A percentile compares a stretch with the other conserved stretches of the same genome.
Conservation (phyloP, 2,113 vertebrate genomes). For the Thamnaconus septentrionalis region DNA sequence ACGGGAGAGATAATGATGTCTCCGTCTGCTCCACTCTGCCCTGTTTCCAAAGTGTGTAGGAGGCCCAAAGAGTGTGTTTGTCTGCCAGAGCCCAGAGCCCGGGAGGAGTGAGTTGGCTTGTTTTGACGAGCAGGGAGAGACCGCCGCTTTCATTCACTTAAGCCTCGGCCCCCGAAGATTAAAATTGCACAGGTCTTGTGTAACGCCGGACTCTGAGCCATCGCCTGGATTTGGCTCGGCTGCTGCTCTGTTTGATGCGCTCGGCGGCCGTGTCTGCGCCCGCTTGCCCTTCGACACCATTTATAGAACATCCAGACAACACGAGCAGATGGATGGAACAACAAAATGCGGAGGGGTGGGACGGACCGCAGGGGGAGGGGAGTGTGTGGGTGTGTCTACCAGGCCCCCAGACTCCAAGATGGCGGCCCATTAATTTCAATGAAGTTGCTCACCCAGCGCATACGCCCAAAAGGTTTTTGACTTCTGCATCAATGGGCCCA, state of each 20-base stretch:
- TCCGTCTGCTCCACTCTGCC: constrained; percentile 46
- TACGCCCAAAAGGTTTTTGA: too few species aligned
- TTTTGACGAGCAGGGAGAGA: constrained; percentile 26
- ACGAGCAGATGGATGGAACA: constrained; percentile 38
- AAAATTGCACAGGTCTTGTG: constrained; percentile 60
- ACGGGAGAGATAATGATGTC: constrained; percentile 46
- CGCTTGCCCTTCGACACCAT: constrained; percentile 47
- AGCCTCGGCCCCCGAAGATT: constrained; percentile 53
- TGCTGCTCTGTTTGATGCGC: constrained; percentile 36
- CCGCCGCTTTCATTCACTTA: constrained; percentile 50
- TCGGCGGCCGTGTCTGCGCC: constrained; percentile 8
- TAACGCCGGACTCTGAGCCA: constrained; percentile 54
- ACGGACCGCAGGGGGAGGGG: not conserved
- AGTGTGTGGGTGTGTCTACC: not conserved
- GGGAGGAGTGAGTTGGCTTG: constrained; percentile 40
- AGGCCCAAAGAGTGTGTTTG: constrained; percentile 53
- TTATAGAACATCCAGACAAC: constrained; percentile 33
- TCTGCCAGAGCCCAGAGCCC: constrained; percentile 36
- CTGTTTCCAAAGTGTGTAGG: constrained; percentile 53
- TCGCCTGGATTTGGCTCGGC: constrained; percentile 53
- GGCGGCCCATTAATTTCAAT: too few species aligned
- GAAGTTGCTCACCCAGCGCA: too few species aligned
- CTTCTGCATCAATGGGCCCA: too few species aligned
- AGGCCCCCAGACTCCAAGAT: not conserved
- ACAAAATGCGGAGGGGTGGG: not conserved